Conservation (phyloP, 2,888 invertebrate genomes). For the Scaptodrosophila latifasciaeformis region DNA sequence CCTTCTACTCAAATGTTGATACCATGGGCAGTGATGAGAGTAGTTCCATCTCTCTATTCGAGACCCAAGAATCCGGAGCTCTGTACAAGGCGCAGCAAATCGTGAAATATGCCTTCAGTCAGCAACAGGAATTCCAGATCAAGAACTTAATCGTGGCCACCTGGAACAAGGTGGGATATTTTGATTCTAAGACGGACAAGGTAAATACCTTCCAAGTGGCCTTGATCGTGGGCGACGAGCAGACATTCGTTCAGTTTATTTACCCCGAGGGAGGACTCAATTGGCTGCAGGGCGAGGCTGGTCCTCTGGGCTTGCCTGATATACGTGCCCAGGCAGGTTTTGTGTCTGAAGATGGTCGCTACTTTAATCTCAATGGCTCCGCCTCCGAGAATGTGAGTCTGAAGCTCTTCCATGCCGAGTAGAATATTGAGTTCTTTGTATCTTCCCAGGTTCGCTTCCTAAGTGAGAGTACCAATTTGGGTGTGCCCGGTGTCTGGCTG, state of each 20-base stretch:
- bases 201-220: slow-evolving; percentile 89
- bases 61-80: slow-evolving; percentile 79
- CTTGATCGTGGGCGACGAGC: slow-evolving; percentile 72
- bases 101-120: slow-evolving; percentile 84
- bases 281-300: slow-evolving; percentile 90
- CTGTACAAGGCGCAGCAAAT: slow-evolving; percentile 82
- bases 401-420: neutral
- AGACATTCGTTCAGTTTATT: slow-evolving; percentile 89
- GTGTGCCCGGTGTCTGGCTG: slow-evolving; percentile 89
- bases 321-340: slow-evolving; percentile 96
- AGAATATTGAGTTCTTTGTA: neutral
- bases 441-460: slow-evolving; percentile 68
- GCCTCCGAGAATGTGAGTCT: slow-evolving; percentile 88
- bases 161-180: slow-evolving; percentile 91
- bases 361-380: slow-evolving; percentile 87
- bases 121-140: slow-evolving; percentile 84
- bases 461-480: slow-evolving; percentile 89
- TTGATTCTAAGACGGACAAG: slow-evolving; percentile 80
- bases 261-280: slow-evolving; percentile 92
- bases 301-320: slow-evolving; percentile 87
- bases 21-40: slow-evolving; percentile 77
- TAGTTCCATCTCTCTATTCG: slow-evolving; percentile 85
- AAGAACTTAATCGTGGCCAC: slow-evolving; percentile 89
- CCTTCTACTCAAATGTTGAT: slow-evolving; percentile 94
- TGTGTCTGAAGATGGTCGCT: slow-evolving; percentile 87